Evolutionary conservation across 2,888 invertebrate species (phyloP).

Genomic region (Netelia inedita): DNA sequence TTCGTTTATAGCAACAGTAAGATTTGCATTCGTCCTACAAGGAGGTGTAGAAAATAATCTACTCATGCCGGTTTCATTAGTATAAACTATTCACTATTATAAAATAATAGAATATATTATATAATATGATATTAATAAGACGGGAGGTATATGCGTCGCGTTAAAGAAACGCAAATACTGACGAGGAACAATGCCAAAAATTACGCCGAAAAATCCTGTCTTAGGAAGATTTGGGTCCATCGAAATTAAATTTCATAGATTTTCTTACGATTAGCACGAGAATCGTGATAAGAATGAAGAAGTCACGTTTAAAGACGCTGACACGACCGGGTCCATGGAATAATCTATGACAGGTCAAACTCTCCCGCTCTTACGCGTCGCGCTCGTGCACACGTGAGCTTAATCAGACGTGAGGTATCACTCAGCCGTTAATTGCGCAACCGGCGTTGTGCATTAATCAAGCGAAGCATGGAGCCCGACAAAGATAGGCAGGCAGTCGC

Average conservation of each 20-base stretch:
- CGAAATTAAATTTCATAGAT: not conserved
- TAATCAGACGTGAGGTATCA: slow-evolving; percentile 75
- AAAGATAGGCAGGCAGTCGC: slow-evolving; percentile 28
- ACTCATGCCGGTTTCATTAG: no score
- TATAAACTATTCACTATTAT: no score
- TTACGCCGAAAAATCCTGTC: not conserved
- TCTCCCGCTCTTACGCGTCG: not conserved
- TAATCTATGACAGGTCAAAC: slow-evolving; percentile 49
- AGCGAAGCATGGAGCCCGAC: slow-evolving; percentile 45
- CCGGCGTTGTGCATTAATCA: slow-evolving; percentile 74
- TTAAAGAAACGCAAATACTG: no score
- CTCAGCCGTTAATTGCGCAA: slow-evolving; percentile 76
- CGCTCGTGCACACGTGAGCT: slow-evolving; percentile 37
- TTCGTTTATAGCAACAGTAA: not conserved
- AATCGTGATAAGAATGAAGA: slow-evolving; percentile 2
- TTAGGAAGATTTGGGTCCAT: not conserved
- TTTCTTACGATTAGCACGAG: not conserved
- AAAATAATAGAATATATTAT: no score
- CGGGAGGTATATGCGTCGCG: no score
- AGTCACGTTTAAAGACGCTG: slow-evolving; percentile 15
- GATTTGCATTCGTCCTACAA: not conserved
- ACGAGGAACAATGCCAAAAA: not conserved
- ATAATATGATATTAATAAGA: no score
- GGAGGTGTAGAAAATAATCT: not conserved
- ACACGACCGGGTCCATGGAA: not conserved